Evolutionary conservation across 92 coral and sea anemone species (phyloP), one percentile per base, ranked within the genome.

Genomic region (Palythoa caribaeorum): DNA sequence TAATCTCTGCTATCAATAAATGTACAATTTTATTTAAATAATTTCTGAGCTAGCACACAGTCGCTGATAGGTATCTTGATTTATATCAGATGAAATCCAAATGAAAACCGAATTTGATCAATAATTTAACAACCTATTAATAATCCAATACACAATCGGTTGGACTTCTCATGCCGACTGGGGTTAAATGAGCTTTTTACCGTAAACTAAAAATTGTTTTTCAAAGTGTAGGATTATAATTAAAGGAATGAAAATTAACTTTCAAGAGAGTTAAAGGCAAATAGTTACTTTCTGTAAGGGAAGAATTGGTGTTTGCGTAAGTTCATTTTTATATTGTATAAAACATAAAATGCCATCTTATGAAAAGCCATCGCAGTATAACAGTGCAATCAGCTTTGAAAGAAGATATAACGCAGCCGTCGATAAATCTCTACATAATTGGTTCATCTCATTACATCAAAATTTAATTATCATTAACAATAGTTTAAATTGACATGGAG

Each of bases 381-480:
- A 40, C 37, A 17, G 36, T 76, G 79, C 17, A 16, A 76, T 20
- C 8, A 63, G 35, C 79, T 47, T n/a, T 52, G 47, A 35, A 16
- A 47, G 14, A 47, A 17, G 9, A 17, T n/a, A 6, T 19, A 63
- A 17, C 3, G 1, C 6, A 40, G 54, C 17, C 38, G 57, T 8
- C 4, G 59, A 76, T 73, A 20, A 76, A 48, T 21, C 37, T 50
- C 60, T 8, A 40, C 38, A n/a, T 47, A 76, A 76, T 76, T 76
- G 62, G 59, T 50, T 13, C 54, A 70, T 76, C 79, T 76, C 79
- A 48, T 48, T 76, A 50, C 79, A 76, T 76, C 37, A 76, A 76
- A 16, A 35, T 76, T 76, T 76, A 76, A 76, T 76, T 28, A 19
- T 48, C 48, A 35, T 50, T 76, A 48, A 21, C 54, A 47, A 35